Base-by-base conservation (phyloP, 2,113 vertebrate species). In the Jaculus jaculus region DNA sequence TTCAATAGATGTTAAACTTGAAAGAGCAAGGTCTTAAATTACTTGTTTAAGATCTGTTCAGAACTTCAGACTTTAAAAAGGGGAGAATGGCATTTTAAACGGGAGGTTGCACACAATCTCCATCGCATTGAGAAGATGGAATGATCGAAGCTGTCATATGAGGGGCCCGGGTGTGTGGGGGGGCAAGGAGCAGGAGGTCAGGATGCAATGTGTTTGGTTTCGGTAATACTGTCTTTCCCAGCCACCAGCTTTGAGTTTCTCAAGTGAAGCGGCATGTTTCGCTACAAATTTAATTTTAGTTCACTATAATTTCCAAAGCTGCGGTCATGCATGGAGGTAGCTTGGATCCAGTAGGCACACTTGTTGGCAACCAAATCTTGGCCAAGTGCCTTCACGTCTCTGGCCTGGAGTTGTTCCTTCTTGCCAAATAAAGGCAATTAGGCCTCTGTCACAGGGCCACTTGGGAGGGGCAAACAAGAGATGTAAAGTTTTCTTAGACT, bases 1-100 rank as follows among this genome's bases (percentile, higher is more conserved):
- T 89, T 95, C 15, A 80, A 89, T 84, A 96, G 96, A 96, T 95
- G 87, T 95, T 94, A 80, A 90, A 93, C 73, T 96, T 85, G 81
- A 94, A 95, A 96, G 93, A 74, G 81, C 78, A 95, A 94, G 20
- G 69, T 93, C 82, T 93, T 74, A 47, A 71, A 74, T 71, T 60
- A 73, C 74, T 84, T 32, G 18, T 78, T 90, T 92, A 87, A 96
- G 77, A 92, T 79, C 72, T 91, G 71, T 34, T 87, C 21, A 74
- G 73, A 92, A 63, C 69, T 69, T 58, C n/a, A 23, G n/a, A 90
- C 81, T 82, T 87, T 74, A 60, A 87, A 93, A 82, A 73, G 91
- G 72, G 63, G 90, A 8, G 65, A 54, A 51, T 30, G 71, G 32
- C 23, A 13, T 94, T 94, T 78, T 47, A 47, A 77, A 63, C 39